phyloP scores from a whole-genome alignment of 1,140 invertebrate genomes.

The Bombyx mori region DNA sequence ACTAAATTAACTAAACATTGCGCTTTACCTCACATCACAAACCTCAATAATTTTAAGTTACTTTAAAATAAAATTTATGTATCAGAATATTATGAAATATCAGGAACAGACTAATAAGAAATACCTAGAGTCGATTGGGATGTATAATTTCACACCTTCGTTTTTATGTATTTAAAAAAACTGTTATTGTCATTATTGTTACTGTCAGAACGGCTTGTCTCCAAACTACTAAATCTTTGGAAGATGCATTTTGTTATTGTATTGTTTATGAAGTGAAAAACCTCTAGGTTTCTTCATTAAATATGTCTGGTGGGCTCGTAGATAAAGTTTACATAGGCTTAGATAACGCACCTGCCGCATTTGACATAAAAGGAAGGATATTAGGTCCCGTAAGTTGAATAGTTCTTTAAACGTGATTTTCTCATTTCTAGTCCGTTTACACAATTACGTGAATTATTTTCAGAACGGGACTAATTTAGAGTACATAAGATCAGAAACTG shows the following conservation, averaged over 20 bases:
- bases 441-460: constrained; percentile 18
- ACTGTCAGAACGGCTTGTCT: constrained; percentile 14
- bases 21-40: too few relatives aligned
- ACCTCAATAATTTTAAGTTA: too few relatives aligned
- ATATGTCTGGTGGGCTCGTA: constrained; percentile 62
- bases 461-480: constrained; percentile 80
- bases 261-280: constrained; percentile 26
- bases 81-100: too few relatives aligned
- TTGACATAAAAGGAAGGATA: constrained; percentile 82
- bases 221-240: constrained; percentile 9
- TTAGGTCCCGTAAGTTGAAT: constrained; percentile 72
- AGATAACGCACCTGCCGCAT: constrained; percentile 82
- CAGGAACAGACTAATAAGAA: too few relatives aligned
- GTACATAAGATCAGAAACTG: constrained; percentile 84
- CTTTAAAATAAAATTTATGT: too few relatives aligned
- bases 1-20: too few relatives aligned
- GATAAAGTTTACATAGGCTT: constrained; percentile 85
- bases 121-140: too few relatives aligned
- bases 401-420: constrained; percentile 1
- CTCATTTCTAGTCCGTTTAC: too few relatives aligned
- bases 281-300: constrained; percentile 23
- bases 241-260: constrained; percentile 47
- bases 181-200: neutral
- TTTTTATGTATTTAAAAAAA: neutral
- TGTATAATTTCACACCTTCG: neutral